Evolutionary conservation across 64 coral and sea anemone species (phyloP).

Genomic region (Orbicella faveolata): DNA sequence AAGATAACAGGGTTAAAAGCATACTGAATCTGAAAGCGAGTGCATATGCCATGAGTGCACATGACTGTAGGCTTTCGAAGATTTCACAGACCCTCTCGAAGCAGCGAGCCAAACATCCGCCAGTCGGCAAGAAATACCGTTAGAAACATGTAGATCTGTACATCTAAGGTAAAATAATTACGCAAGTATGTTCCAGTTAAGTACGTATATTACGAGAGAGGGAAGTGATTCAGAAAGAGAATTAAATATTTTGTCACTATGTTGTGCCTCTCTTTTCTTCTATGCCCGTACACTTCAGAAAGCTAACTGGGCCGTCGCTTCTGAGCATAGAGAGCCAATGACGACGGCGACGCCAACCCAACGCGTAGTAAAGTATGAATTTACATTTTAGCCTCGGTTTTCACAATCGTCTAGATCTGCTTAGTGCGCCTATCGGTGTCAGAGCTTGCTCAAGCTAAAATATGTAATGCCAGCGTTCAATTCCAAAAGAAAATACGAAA

Average conservation of each 20-base stretch:
- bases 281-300: neutral
- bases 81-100: neutral
- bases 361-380: too few species aligned
- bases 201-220: neutral
- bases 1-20: constrained; percentile 30
- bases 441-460: too few species aligned
- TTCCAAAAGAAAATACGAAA: too few species aligned
- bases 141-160: neutral
- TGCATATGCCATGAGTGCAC: neutral
- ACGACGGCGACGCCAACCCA: too few species aligned
- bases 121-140: neutral
- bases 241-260: neutral
- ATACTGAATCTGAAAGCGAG: neutral
- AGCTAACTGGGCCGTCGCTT: too few species aligned
- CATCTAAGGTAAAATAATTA: neutral
- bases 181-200: neutral
- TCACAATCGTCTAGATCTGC: too few species aligned
- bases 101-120: neutral
- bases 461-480: too few species aligned
- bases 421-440: too few species aligned
- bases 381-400: too few species aligned
- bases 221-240: neutral
- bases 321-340: too few species aligned
- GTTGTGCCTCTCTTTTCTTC: neutral
- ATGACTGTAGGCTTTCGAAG: neutral